Percentiles rank a stretch among this genome's conserved stretches.
These are phyloP conservation scores for Xenops minutus DNA, from an alignment of 2,797 vertebrate species.

Conservation along the genomic window DNA sequence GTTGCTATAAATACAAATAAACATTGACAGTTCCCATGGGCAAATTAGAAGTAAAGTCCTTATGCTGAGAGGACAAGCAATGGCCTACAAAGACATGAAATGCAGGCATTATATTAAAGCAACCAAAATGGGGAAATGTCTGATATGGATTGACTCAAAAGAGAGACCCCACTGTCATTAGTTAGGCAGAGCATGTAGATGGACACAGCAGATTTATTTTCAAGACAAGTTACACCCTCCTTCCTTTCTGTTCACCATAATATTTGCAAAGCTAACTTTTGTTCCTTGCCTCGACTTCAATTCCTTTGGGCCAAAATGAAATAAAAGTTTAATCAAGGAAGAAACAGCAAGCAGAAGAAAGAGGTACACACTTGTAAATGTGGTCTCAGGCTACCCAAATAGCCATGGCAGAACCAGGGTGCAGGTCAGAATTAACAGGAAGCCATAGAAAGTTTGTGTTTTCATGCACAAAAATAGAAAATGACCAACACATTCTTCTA, in stretches of 20 bases:
- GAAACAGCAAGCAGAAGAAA: background rate
- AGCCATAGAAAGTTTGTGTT: rapidly evolving
- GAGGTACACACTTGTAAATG: rapidly evolving
- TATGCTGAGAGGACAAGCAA: background rate
- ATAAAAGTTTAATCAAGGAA: background rate
- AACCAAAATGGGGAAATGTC: background rate
- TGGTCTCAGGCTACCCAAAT: background rate
- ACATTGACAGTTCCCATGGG: background rate
- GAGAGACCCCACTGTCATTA: background rate
- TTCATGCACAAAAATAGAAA: background rate
- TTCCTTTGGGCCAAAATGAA: background rate
- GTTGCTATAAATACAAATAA: background rate
- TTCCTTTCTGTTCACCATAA: background rate
- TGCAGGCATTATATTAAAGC: background rate
- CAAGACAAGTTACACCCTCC: background rate
- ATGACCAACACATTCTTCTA: background rate
- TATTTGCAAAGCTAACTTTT: background rate
- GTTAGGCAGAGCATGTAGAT: background rate
- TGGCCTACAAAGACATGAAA: background rate
- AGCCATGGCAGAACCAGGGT: background rate
- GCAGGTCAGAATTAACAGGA: background rate
- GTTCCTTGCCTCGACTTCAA: background rate
- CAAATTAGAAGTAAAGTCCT: background rate
- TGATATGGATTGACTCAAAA: background rate
- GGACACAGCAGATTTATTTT: background rate